Evolutionary conservation across 2,113 vertebrate genomes (phyloP), one percentile per base, ranked within the genome.

Genomic region (Budorcas taxicolor): DNA sequence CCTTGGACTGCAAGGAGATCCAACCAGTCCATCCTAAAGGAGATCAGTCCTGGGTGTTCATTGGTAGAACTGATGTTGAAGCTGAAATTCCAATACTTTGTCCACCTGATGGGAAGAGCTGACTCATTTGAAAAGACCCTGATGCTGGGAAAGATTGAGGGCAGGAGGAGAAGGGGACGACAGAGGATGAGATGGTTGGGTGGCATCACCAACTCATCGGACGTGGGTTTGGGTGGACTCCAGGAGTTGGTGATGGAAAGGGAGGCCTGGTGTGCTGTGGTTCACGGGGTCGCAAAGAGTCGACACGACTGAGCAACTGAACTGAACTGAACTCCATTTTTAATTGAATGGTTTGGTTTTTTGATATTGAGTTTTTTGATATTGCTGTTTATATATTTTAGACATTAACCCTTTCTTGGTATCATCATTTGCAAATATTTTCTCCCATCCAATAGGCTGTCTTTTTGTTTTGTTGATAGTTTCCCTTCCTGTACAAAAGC

Each of bases 271-370:
- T 16, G 8, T 71, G 64, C 8, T 71, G 17, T 71, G 64, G 64
- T 71, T 67, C 64, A 21, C 21, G 64, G n/a, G 9, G n/a, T 71
- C 4, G 0, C n/a, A 67, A 36, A 67, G 64, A 67, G 17, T 67
- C 4, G 17, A 36, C 64, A 67, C 0, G 2, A 67, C 64, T 67
- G n/a, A 67, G n/a, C 0, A 1, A 67, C 64, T 67, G 9, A 67
- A 67, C 17, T 36, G 17, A 67, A 36, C 64, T 71, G 64, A 71
- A 33, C 47, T 50, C 45, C 29, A 81, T 52, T 50, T 81, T 81
- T 50, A 33, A 21, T 81, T 50, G 78, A 17, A 31, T 81, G 45
- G 25, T 50, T 80, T 80, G 43, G 4, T 80, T 50, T 81, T 81
- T 81, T 2, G 1, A 19, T 21, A 50, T 21, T 81, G 9, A 81